A percentile compares a stretch with the other conserved stretches of the same genome.
Evolutionary conservation across 2,113 vertebrate genomes (phyloP).

Genomic region (Pungitius pungitius): DNA sequence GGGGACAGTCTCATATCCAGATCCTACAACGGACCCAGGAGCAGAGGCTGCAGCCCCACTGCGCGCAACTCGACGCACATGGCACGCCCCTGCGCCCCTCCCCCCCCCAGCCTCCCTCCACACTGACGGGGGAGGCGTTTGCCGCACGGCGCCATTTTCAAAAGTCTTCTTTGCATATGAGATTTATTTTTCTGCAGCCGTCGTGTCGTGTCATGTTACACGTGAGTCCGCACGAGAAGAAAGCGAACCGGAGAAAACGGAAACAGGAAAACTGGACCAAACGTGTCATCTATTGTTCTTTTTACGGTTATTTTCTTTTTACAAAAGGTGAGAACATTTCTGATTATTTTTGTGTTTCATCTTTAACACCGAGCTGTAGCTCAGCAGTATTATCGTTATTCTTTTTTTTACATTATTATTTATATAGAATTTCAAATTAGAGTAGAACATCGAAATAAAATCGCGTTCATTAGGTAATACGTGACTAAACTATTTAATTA

Average conservation of each 20-base stretch:
- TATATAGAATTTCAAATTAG: not conserved
- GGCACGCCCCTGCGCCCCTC: conserved; percentile 41
- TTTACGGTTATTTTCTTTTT: not conserved
- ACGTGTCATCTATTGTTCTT: not conserved
- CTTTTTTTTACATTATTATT: not conserved
- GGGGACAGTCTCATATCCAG: conserved; percentile 56
- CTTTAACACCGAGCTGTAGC: not conserved
- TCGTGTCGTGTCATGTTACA: conserved; percentile 70
- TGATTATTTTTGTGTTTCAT: not conserved
- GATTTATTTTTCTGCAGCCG: conserved; percentile 64
- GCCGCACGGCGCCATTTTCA: conserved; percentile 76
- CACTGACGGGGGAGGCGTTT: conserved; percentile 59
- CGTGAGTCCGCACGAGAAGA: conserved; percentile 20
- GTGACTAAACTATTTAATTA: not conserved
- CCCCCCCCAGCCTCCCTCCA: conserved; percentile 13
- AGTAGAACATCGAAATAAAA: not conserved
- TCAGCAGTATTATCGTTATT: not conserved
- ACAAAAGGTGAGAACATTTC: conserved; percentile 57
- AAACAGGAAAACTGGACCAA: conserved; percentile 24
- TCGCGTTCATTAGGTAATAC: not conserved
- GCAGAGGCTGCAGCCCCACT: conserved; percentile 49
- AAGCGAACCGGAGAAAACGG: conserved; percentile 11
- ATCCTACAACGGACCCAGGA: conserved; percentile 54
- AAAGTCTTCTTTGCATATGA: conserved; percentile 64
- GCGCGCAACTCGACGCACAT: conserved; percentile 45